phyloP scores from a whole-genome alignment of 2,888 invertebrate genomes.

The Dasypogon diadema region DNA sequence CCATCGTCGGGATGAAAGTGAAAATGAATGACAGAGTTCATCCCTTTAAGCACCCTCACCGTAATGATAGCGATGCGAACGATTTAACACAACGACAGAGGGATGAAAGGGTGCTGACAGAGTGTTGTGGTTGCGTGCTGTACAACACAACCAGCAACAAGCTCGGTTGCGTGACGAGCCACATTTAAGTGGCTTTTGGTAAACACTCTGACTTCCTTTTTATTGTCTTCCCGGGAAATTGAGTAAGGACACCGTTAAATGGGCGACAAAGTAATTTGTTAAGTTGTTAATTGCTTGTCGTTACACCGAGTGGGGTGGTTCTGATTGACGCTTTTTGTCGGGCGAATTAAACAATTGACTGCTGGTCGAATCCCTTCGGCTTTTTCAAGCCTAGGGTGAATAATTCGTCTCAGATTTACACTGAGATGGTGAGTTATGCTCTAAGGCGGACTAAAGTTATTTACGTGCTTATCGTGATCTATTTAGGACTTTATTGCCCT shows the following conservation, averaged over 20 bases:
- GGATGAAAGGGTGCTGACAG: conserved; percentile 36
- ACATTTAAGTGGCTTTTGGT: conserved; percentile 46
- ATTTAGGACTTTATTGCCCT: no score
- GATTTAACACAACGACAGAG: conserved; percentile 17
- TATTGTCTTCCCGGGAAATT: conserved; percentile 49
- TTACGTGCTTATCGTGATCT: no score
- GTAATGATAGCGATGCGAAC: conserved; percentile 26
- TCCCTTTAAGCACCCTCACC: conserved; percentile 45
- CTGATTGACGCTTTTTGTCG: conserved; percentile 44
- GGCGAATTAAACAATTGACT: not conserved
- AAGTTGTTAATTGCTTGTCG: conserved; percentile 46
- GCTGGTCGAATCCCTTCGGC: no score
- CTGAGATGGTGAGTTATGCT: no score
- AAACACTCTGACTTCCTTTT: conserved; percentile 47
- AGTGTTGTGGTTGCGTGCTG: conserved; percentile 45
- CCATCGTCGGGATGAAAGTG: no score
- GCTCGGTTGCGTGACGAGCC: conserved; percentile 47
- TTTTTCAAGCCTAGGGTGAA: no score
- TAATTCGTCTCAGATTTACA: no score
- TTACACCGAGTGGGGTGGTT: conserved; percentile 44
- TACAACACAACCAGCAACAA: conserved; percentile 33
- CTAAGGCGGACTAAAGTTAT: no score
- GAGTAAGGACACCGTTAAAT: conserved; percentile 46
- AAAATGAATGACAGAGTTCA: conserved; percentile 45
- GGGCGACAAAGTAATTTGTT: conserved; percentile 47